These are phyloP conservation scores for Tupaia chinensis DNA, from an alignment of 2,113 vertebrate species.

Conservation along the genomic window DNA sequence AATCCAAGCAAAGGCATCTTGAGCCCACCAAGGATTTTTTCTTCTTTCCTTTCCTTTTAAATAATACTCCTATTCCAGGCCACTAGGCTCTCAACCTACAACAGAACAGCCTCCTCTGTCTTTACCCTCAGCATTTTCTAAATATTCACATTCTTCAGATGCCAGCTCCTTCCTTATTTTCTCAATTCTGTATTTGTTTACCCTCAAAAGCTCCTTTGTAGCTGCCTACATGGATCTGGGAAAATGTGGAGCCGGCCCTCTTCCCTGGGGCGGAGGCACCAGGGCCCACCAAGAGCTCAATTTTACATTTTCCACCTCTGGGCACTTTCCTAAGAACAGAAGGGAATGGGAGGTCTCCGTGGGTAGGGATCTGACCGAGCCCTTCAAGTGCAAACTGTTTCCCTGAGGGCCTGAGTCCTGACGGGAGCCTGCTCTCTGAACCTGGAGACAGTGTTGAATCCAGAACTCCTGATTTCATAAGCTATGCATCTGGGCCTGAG, in stretches of 20 bases:
- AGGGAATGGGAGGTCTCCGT: constrained; percentile 23
- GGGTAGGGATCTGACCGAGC: not conserved
- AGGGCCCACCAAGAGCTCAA: constrained; percentile 78
- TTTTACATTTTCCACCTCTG: constrained; percentile 75
- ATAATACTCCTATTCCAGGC: constrained; percentile 61
- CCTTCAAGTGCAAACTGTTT: not conserved
- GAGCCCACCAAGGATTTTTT: constrained; percentile 64
- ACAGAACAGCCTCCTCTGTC: constrained; percentile 88
- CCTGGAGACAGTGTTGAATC: constrained; percentile 13
- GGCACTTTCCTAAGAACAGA: constrained; percentile 79
- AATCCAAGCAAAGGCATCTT: constrained; percentile 83
- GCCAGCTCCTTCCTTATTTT: constrained; percentile 97
- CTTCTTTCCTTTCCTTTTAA: constrained; percentile 81
- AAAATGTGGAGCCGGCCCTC: constrained; percentile 86
- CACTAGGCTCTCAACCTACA: constrained; percentile 81
- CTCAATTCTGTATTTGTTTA: constrained; percentile 99
- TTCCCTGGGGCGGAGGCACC: constrained; percentile 56
- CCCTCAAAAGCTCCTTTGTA: constrained; percentile 95
- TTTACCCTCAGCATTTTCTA: constrained; percentile 92
- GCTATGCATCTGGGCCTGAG: constrained; percentile 52
- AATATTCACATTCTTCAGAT: constrained; percentile 97
- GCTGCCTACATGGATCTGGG: constrained; percentile 90
- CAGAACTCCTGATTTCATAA: constrained; percentile 52
- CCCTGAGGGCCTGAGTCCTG: constrained; percentile 71
- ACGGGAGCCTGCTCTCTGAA: constrained; percentile 33